Conservation (phyloP, 2,797 vertebrate species). For the Gobio occitaniae region DNA sequence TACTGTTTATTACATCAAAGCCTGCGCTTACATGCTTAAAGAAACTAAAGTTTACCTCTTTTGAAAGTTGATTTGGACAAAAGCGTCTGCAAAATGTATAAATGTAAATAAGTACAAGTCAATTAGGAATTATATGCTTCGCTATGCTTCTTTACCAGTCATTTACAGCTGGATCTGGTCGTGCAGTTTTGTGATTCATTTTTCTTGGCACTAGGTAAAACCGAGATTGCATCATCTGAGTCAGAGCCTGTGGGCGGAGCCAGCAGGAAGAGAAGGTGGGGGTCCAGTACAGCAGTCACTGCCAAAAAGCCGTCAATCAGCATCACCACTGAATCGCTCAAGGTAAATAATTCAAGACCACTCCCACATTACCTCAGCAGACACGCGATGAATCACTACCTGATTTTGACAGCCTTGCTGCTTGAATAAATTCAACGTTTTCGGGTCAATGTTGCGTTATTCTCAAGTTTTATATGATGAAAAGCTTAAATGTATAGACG, state of each 20-base stretch:
- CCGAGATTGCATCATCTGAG: conserved; percentile 71
- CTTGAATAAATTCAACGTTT: not conserved
- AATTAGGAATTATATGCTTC: not conserved
- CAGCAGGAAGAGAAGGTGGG: conserved; percentile 90
- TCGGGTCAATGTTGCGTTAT: not conserved
- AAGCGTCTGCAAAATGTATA: too few relatives aligned
- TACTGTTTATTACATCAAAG: not conserved
- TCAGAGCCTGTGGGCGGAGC: conserved; percentile 80
- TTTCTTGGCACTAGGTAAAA: conserved; percentile 73
- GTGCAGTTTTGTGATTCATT: conserved; percentile 1
- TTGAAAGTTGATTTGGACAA: too few relatives aligned
- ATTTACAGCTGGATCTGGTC: not conserved
- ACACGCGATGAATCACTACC: not conserved
- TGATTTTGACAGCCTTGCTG: conserved; percentile 2
- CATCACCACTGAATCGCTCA: conserved; percentile 91
- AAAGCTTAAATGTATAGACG: not conserved
- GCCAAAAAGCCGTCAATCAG: conserved; percentile 93
- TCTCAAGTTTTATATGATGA: not conserved
- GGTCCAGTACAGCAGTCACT: conserved; percentile 88
- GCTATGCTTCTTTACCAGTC: not conserved
- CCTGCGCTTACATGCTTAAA: not conserved
- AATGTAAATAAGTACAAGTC: not conserved
- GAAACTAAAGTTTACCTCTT: not conserved
- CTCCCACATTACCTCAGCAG: conserved; percentile 23
- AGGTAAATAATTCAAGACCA: conserved; percentile 75